Percentiles rank a stretch among this genome's conserved stretches.
Conservation (phyloP, 2,888 invertebrate genomes). For the Thysanoteuthis rhombus region DNA sequence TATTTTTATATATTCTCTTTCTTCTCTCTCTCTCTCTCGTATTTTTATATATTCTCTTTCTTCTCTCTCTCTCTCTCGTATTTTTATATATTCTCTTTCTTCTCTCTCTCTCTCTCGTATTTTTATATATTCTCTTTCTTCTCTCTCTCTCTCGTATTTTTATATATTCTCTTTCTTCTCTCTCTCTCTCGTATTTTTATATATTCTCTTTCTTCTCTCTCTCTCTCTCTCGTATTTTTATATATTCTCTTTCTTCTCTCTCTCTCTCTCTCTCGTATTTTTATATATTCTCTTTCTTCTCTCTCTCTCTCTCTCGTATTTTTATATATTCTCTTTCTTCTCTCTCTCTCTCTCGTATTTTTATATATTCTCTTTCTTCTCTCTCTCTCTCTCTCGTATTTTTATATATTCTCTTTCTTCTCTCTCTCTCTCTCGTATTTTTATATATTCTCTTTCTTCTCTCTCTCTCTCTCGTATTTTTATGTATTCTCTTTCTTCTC, state of each 20-base stretch:
- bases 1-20: neutral
- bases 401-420: too few relatives aligned
- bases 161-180: neutral
- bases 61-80: too few relatives aligned
- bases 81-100: too few relatives aligned
- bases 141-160: neutral
- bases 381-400: neutral
- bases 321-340: neutral
- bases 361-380: neutral
- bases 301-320: neutral
- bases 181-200: neutral
- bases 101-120: neutral
- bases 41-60: neutral
- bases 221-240: too few relatives aligned
- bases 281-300: neutral
- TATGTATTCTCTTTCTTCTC: too few relatives aligned
- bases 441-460: too few relatives aligned
- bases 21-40: neutral
- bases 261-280: neutral
- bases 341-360: neutral
- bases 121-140: neutral
- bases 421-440: too few relatives aligned
- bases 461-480: too few relatives aligned
- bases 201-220: too few relatives aligned
- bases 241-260: too few relatives aligned